phyloP scores from a whole-genome alignment of 2,888 invertebrate genomes.

The Torymus tubicola region DNA sequence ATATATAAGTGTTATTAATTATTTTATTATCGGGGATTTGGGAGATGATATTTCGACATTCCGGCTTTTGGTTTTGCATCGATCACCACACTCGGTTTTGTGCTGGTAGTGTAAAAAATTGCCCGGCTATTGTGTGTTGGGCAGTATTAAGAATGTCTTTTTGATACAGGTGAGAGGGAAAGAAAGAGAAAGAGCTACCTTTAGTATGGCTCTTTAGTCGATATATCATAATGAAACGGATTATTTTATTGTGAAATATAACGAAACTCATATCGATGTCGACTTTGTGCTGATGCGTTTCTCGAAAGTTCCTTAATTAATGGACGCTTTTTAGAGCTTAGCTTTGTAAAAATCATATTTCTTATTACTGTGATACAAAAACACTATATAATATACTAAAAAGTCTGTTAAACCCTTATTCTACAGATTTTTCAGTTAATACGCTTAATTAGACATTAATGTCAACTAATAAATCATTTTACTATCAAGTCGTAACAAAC shows the following conservation, averaged over 20 bases:
- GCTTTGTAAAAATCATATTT: too few relatives aligned
- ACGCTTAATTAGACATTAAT: too few relatives aligned
- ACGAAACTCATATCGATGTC: too few relatives aligned
- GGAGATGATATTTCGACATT: constrained; percentile 10
- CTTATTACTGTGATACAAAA: too few relatives aligned
- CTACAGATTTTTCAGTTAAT: too few relatives aligned
- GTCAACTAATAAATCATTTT: too few relatives aligned
- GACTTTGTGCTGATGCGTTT: neutral
- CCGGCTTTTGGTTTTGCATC: constrained; percentile 24
- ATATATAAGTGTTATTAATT: constrained; percentile 30
- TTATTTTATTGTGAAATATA: neutral
- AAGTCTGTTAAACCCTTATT: too few relatives aligned
- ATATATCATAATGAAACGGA: neutral
- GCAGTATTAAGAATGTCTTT: neutral
- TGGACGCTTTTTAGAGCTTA: too few relatives aligned
- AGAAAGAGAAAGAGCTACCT: neutral
- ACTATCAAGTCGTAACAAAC: too few relatives aligned
- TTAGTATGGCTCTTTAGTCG: constrained; percentile 11
- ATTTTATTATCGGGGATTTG: constrained; percentile 26
- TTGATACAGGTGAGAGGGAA: neutral
- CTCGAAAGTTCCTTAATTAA: too few relatives aligned
- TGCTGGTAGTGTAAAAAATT: neutral
- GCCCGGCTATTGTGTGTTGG: neutral
- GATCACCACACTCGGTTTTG: constrained; percentile 28
- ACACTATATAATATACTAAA: too few relatives aligned